Conservation (phyloP, 2,113 vertebrate species). For the Egretta garzetta region DNA sequence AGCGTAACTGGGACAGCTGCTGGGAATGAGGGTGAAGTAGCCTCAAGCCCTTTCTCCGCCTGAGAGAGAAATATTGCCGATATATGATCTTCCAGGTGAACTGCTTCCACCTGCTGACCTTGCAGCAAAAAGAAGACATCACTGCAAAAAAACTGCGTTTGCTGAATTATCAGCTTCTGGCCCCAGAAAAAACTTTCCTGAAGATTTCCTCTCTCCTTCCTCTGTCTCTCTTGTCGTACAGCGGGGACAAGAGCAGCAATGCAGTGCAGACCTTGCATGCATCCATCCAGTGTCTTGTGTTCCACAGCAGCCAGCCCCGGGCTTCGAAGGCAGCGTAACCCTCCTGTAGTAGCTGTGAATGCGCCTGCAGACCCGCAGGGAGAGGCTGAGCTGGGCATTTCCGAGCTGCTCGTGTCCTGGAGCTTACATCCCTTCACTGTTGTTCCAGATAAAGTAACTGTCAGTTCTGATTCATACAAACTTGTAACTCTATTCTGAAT, state of each 20-base stretch:
- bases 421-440: slow-evolving; percentile 6
- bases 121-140: neutral
- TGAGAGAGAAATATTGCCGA: neutral
- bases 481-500: slow-evolving; percentile 2
- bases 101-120: neutral
- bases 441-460: slow-evolving; percentile 49
- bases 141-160: neutral
- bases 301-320: neutral
- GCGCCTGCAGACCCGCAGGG: neutral
- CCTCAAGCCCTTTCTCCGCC: neutral
- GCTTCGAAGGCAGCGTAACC: neutral
- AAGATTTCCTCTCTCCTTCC: neutral
- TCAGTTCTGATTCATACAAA: slow-evolving; percentile 38
- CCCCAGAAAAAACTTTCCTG: neutral
- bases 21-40: neutral
- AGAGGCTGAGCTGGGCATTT: neutral
- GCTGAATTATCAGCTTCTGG: neutral
- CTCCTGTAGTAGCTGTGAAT: neutral
- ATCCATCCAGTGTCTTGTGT: neutral
- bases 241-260: neutral
- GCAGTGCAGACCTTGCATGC: fast-evolving
- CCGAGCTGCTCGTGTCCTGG: neutral
- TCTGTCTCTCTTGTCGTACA: neutral
- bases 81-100: neutral
- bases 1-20: neutral